These are phyloP conservation scores for Pammene fasciana DNA, from an alignment of 2,888 invertebrate species.

Conservation along the genomic window DNA sequence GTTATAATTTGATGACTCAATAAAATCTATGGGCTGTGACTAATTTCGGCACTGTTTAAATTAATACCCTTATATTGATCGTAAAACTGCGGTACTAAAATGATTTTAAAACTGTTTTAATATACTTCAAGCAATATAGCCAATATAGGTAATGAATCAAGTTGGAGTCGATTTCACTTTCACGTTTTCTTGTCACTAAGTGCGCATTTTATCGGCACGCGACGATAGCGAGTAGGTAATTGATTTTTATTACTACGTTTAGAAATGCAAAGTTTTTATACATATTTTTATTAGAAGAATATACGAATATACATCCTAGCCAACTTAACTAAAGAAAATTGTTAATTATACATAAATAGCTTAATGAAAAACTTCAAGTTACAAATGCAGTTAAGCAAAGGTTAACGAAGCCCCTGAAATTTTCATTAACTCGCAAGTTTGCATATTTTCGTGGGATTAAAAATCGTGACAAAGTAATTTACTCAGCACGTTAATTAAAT, in stretches of 20 bases:
- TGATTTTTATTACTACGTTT: neutral
- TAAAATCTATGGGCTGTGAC: neutral
- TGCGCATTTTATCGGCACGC: conserved; percentile 56
- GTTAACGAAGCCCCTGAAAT: conserved; percentile 34
- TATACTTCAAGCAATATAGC: neutral
- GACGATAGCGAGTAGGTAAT: conserved; percentile 53
- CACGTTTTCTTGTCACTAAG: conserved; percentile 64
- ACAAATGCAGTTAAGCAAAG: conserved; percentile 27
- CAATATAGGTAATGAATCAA: conserved; percentile 4
- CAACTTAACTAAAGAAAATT: neutral
- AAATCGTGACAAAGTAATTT: conserved; percentile 37
- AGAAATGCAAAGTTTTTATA: conserved; percentile 39
- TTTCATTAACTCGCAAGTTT: conserved; percentile 35
- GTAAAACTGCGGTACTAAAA: conserved; percentile 6
- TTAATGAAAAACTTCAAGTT: conserved; percentile 19
- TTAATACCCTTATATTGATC: neutral
- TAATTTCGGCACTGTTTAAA: conserved; percentile 15
- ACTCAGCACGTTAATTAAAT: conserved; percentile 31
- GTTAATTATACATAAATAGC: conserved; percentile 11
- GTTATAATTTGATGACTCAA: neutral
- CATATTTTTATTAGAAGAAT: neutral
- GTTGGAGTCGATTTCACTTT: conserved; percentile 62
- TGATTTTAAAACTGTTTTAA: conserved; percentile 4
- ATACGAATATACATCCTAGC: neutral
- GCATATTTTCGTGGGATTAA: conserved; percentile 33